Evolutionary conservation across 2,888 invertebrate species (phyloP), one percentile per base, ranked within the genome.

Genomic region (Gastrophysa polygoni): DNA sequence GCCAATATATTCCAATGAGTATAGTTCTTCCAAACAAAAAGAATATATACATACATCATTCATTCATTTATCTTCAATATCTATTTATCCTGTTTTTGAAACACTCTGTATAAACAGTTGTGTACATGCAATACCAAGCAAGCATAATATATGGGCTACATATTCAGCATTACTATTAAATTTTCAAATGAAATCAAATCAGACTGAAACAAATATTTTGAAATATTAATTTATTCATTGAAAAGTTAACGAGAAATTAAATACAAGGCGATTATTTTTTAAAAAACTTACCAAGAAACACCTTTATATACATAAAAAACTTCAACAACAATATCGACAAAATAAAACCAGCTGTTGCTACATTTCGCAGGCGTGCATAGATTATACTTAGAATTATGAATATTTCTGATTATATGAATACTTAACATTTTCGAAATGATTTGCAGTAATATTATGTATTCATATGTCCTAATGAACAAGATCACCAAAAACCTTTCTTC

Each of bases 331-430:
- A 20, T 38, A 59, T 59, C 48, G 48, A 55, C 55, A 48, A 38
- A 59, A 38, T 59, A 59, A 59, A 59, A 59, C 48, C 54, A 54
- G 54, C 54, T 32, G 47, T 49, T 48, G 38, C 59, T 59, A 59
- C 48, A 38, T 59, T 49, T 43, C 29, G 32, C 54, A 59, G 59
- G 54, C 46, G 59, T 59, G 59, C 59, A 10, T 59, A 59, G 49
- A 17, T 51, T 50, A 54, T 59, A 59, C 55, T 59, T 55, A 16
- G 54, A 43, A 44, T 38, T 38, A 38, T 38, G 4, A 38, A 38
- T 38, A 38, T 38, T 14, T 14, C n/a, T 38, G 38, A 14, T 38
- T 38, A n/a, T 14, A 38, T 14, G 14, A 38, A 38, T 38, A 38
- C 38, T 14, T n/a, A 6, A 14, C 11, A 11, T 38, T 38, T 38